These are phyloP conservation scores for Zaprionus obscuricornis DNA, from an alignment of 2,888 invertebrate species.

Conservation along the genomic window DNA sequence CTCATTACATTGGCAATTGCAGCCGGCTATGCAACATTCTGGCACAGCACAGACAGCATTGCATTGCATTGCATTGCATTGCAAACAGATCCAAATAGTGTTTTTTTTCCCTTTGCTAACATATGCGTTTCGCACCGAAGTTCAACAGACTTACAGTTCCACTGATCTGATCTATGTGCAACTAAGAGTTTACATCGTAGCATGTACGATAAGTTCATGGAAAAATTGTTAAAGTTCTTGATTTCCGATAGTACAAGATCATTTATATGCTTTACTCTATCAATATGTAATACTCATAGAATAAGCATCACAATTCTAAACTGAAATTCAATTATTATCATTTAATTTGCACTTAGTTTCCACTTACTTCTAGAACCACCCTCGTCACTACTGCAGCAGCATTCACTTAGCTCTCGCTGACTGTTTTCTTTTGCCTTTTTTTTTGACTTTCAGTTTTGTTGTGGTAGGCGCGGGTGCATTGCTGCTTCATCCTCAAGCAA, in stretches of 20 bases:
- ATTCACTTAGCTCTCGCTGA: constrained; percentile 40
- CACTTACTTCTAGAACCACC: constrained; percentile 18
- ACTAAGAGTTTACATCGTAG: background rate
- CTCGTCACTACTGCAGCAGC: constrained; percentile 35
- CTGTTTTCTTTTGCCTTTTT: constrained; percentile 25
- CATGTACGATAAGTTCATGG: no score
- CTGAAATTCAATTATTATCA: no score
- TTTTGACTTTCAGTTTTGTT: constrained; percentile 18
- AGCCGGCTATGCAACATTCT: constrained; percentile 38
- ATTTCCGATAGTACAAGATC: no score
- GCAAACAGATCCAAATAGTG: constrained; percentile 60
- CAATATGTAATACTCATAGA: no score
- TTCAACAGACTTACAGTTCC: constrained; percentile 71
- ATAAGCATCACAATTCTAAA: no score
- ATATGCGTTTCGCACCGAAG: constrained; percentile 52
- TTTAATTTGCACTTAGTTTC: no score
- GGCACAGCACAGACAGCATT: constrained; percentile 32
- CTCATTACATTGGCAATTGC: constrained; percentile 75
- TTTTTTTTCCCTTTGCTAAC: constrained; percentile 20
- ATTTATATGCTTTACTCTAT: no score
- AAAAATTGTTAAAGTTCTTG: no score
- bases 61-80: no score
- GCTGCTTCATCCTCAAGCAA: constrained; percentile 37
- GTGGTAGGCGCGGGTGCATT: constrained; percentile 72
- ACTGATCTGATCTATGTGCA: constrained; percentile 44